A percentile compares a stretch with the other conserved stretches of the same genome.
These are phyloP conservation scores for Megalurothrips usitatus DNA, from an alignment of 2,888 invertebrate species.

Conservation along the genomic window DNA sequence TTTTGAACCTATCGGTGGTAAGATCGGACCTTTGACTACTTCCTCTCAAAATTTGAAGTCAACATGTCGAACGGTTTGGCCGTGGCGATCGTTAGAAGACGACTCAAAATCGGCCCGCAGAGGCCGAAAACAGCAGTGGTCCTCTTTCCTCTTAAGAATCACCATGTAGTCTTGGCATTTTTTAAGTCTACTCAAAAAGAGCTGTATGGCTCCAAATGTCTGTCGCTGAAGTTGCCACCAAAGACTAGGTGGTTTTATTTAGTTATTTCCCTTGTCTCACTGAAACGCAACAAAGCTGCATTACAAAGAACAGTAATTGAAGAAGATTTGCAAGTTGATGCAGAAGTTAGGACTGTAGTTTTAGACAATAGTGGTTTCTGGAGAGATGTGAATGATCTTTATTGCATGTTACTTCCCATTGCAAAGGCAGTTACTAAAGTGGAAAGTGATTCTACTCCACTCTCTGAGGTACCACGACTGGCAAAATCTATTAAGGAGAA, in stretches of 20 bases:
- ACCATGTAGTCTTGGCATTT: background rate
- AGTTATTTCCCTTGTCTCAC: background rate
- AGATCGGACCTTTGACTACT: too few species aligned
- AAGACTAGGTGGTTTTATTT: background rate
- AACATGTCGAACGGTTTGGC: too few species aligned
- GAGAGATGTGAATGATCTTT: background rate
- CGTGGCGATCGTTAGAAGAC: too few species aligned
- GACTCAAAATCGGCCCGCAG: too few species aligned
- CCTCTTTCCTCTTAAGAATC: too few species aligned
- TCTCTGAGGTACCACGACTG: background rate
- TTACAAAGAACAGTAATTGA: background rate
- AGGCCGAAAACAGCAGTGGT: too few species aligned
- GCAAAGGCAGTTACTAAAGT: background rate
- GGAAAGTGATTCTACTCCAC: background rate
- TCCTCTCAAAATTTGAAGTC: too few species aligned
- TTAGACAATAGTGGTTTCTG: background rate
- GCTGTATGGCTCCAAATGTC: background rate
- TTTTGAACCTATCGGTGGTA: too few species aligned
- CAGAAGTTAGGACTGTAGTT: background rate
- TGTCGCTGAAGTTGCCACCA: background rate
- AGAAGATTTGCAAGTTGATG: background rate
- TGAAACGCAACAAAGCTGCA: background rate
- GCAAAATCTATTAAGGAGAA: background rate
- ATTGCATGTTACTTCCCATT: background rate
- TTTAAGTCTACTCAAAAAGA: background rate